Evolutionary conservation across 2,113 vertebrate species (phyloP).

Genomic region (Brachyistius frenatus): DNA sequence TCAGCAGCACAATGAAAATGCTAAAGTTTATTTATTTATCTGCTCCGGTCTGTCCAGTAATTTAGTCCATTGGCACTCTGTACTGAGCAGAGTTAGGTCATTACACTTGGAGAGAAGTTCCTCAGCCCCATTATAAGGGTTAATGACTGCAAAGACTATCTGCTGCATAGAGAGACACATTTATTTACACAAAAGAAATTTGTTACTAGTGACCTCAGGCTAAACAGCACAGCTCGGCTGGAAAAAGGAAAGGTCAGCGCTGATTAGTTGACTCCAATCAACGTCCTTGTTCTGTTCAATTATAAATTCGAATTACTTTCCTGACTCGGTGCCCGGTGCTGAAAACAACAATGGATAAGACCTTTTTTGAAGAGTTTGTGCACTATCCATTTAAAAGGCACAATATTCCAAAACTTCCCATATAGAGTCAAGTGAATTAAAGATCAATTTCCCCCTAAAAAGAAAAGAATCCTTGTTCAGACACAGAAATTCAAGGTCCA

Average conservation of each 20-base stretch:
- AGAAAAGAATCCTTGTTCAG: not conserved
- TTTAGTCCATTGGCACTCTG: constrained; percentile 56
- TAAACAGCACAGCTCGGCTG: constrained; percentile 33
- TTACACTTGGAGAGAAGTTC: constrained; percentile 48
- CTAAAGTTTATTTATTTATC: constrained; percentile 45
- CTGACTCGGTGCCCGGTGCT: not conserved
- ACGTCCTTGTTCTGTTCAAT: constrained; percentile 31
- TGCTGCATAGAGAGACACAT: constrained; percentile 30
- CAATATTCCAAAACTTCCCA: not conserved
- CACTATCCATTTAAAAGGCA: not conserved
- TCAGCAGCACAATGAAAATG: constrained; percentile 14
- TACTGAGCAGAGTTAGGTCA: constrained; percentile 46
- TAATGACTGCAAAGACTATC: constrained; percentile 58
- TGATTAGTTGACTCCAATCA: constrained; percentile 53
- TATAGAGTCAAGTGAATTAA: not conserved
- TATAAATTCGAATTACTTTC: constrained; percentile 34
- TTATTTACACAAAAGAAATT: constrained; percentile 46
- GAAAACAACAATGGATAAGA: constrained; percentile 11
- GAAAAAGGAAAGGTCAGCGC: constrained; percentile 46
- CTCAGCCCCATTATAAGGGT: constrained; percentile 39
- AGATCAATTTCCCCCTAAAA: not conserved
- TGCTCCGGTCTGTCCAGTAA: constrained; percentile 20
- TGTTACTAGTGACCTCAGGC: constrained; percentile 53
- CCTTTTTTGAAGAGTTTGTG: constrained; percentile 7
- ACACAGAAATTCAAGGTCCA: not conserved